Base-by-base conservation (phyloP, 1,140 invertebrate genomes). In the Portunus trituberculatus region DNA sequence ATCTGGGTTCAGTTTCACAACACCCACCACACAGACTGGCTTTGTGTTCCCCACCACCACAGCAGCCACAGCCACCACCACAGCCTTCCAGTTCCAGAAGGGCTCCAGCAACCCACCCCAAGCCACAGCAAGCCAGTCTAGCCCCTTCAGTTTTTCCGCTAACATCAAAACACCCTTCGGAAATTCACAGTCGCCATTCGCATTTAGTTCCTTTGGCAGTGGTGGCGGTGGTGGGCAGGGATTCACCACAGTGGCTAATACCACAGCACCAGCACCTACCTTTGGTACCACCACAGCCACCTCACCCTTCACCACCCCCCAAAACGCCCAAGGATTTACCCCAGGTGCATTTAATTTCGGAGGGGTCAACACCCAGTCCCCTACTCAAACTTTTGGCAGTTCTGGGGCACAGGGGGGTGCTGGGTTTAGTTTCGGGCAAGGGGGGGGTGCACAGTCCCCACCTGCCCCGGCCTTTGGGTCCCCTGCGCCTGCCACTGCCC, bases 11-110 rank as follows among this genome's bases (percentile, higher is more conserved):
- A 20, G 0, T 20, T 76, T 76, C 67, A 76, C 91, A 2, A 16
- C 59, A 12, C 14, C 52, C 28, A 82, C 52, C 52, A 29, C 91
- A 39, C 25, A 59, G 12, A 29, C 91, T 25, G 8, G 29, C 31
- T 59, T 59, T 59, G 67, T 29, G 25, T 92, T 92, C 67, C n/a
- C 67, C 25, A 76, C 67, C 67, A 59, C 52, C 52, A n/a, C 67
- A 12, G 25, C 67, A 25, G 67, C 67, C 25, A n/a, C 67, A 8
- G n/a, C 67, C 6, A n/a, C 67, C 16, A n/a, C 67, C 25, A 12
- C 20, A n/a, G 20, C 20, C 7, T 76, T 76, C 67, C 67, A 76
- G 25, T 76, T 76, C 67, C 0, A 1, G 6, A 76, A 76, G 25
- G 67, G 10, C 0, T 7, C 67, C 52, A 20, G 0, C 8, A 25